Evolutionary conservation across 37 sponge, comb jelly and placozoan species (phyloP).

Genomic region (Tethya wilhelma): DNA sequence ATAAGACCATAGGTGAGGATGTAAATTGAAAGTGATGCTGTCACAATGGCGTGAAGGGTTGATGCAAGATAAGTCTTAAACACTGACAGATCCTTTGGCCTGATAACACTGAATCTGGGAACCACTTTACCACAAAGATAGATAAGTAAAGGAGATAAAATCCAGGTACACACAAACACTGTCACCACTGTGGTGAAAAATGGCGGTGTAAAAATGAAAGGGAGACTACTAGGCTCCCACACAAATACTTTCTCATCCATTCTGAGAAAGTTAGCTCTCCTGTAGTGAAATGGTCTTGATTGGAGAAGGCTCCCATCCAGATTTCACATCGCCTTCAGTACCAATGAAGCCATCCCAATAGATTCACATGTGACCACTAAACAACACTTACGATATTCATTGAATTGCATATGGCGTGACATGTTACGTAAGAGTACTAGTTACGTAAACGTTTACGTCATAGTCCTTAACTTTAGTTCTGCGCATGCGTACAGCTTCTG

Average conservation of each 20-base stretch:
- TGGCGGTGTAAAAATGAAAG: constrained; percentile 9
- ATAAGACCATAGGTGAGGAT: constrained; percentile 1
- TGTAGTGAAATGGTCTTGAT: too few relatives aligned
- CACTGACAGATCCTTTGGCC: not conserved
- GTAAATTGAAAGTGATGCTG: not conserved
- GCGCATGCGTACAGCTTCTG: too few relatives aligned
- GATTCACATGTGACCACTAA: too few relatives aligned
- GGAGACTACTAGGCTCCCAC: not conserved
- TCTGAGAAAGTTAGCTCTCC: too few relatives aligned
- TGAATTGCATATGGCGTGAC: too few relatives aligned
- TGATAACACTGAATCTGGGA: not conserved
- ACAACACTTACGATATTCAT: too few relatives aligned
- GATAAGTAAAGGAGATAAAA: constrained; percentile 34
- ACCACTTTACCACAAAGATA: not conserved
- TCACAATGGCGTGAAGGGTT: constrained; percentile 63
- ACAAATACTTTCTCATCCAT: not conserved
- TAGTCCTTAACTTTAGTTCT: too few relatives aligned
- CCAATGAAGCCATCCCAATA: too few relatives aligned
- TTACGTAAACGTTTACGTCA: too few relatives aligned
- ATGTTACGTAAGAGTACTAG: too few relatives aligned
- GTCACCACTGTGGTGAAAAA: constrained; percentile 4
- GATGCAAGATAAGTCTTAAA: constrained; percentile 49
- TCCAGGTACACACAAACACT: constrained; percentile 15
- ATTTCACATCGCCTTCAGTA: too few relatives aligned
- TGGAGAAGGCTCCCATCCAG: too few relatives aligned